Percentiles rank a stretch among this genome's conserved stretches.
phyloP scores from a whole-genome alignment of 2,797 vertebrate species.

The Chaetophractus vellerosus region DNA sequence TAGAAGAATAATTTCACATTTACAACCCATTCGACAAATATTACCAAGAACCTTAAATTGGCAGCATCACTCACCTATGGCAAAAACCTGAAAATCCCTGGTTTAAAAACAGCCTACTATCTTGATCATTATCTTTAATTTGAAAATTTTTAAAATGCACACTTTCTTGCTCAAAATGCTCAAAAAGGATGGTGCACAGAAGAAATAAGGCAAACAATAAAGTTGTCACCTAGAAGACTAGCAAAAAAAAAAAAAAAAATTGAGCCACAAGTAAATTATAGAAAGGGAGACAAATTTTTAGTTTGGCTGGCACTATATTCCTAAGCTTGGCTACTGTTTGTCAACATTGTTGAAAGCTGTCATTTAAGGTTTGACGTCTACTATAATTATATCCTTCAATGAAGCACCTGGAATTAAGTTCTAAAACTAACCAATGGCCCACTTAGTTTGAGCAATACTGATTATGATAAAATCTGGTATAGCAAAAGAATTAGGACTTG shows the following conservation, averaged over 20 bases:
- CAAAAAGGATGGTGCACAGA: conserved; percentile 36
- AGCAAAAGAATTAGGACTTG: conserved; percentile 30
- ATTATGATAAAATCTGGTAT: conserved; percentile 52
- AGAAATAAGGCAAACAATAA: conserved; percentile 32
- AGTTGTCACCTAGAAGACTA: conserved; percentile 31
- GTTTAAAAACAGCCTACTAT: conserved; percentile 52
- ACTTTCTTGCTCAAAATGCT: conserved; percentile 67
- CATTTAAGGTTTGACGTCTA: conserved; percentile 47
- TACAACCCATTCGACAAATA: conserved; percentile 66
- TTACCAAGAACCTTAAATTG: conserved; percentile 50
- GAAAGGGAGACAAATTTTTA: conserved; percentile 48
- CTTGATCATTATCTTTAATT: conserved; percentile 31
- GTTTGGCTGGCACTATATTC: conserved; percentile 15
- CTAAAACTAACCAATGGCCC: conserved; percentile 40
- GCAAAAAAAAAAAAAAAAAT: conserved; percentile 56
- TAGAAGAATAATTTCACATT: conserved; percentile 63
- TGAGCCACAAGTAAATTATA: conserved; percentile 4
- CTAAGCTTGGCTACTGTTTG: not conserved
- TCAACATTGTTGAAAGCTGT: conserved; percentile 48
- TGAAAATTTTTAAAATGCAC: not conserved
- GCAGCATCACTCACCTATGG: conserved; percentile 7
- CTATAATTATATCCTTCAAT: conserved; percentile 71
- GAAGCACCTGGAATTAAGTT: conserved; percentile 72
- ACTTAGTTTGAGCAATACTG: conserved; percentile 44
- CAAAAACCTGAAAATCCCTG: conserved; percentile 67